Conservation (phyloP, 2,797 vertebrate genomes). For the Miichthys miiuy region DNA sequence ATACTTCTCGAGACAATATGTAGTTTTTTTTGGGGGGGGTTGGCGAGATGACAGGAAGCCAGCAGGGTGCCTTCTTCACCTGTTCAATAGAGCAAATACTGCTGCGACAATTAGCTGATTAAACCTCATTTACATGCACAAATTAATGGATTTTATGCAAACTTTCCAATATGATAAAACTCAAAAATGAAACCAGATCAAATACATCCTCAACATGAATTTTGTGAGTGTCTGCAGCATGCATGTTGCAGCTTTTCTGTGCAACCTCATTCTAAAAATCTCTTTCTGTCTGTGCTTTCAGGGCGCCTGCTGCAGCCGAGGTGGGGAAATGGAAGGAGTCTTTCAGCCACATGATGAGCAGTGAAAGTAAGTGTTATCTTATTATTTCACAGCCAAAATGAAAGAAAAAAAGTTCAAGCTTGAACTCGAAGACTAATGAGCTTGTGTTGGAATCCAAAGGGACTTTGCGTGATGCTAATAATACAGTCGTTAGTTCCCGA, state of each 20-base stretch:
- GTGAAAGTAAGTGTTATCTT: conserved; percentile 86
- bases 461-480: neutral
- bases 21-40: neutral
- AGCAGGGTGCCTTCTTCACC: neutral
- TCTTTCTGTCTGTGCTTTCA: conserved; percentile 51
- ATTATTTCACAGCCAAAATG: neutral
- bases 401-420: neutral
- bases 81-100: neutral
- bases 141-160: neutral
- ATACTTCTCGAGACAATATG: neutral
- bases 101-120: neutral
- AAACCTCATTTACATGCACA: neutral
- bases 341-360: conserved; percentile 89
- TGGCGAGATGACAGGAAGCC: neutral
- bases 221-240: neutral
- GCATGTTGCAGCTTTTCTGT: neutral
- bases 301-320: conserved; percentile 85
- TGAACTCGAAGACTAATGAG: neutral
- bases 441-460: neutral
- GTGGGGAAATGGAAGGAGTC: conserved; percentile 92
- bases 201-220: neutral
- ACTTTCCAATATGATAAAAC: neutral
- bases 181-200: neutral
- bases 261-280: neutral
- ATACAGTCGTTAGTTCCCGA: conserved; percentile 7